phyloP scores from a whole-genome alignment of 2,888 invertebrate genomes.

The Hypomecis punctinalis region DNA sequence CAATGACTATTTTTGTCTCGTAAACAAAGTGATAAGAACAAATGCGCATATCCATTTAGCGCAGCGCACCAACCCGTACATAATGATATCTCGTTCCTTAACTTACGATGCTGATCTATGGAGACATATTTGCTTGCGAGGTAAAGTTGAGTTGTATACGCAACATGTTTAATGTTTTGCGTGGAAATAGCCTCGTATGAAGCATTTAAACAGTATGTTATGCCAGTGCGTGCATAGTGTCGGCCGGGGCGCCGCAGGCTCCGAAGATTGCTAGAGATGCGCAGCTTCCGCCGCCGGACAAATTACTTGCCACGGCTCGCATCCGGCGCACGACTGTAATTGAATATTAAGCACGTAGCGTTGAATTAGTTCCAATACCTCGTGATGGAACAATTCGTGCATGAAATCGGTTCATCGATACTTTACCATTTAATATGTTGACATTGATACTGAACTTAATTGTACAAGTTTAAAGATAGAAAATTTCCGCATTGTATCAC shows the following conservation, averaged over 20 bases:
- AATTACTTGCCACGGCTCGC: conserved; percentile 61
- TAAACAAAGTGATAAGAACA: conserved; percentile 54
- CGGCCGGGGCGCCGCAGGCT: conserved; percentile 47
- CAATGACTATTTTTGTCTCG: conserved; percentile 61
- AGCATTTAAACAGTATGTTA: conserved; percentile 22
- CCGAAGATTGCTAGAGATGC: conserved; percentile 67
- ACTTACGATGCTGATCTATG: conserved; percentile 14
- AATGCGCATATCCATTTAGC: conserved; percentile 33
- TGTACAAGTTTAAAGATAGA: not conserved
- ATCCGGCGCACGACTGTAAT: conserved; percentile 65
- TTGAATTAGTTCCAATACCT: conserved; percentile 50
- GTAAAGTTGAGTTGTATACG: not conserved
- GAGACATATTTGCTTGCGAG: conserved; percentile 3
- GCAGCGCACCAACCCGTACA: conserved; percentile 6
- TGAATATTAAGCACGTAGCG: conserved; percentile 60
- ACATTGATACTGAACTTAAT: not conserved
- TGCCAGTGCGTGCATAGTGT: conserved; percentile 43
- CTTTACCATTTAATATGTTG: not conserved
- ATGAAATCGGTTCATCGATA: conserved; percentile 47
- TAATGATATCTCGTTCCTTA: conserved; percentile 12
- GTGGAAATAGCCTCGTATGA: conserved; percentile 4
- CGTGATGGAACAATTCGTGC: conserved; percentile 44
- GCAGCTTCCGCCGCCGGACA: conserved; percentile 71
- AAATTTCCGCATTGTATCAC: not conserved
- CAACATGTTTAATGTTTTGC: conserved; percentile 8